Evolutionary conservation across 2,797 vertebrate genomes (phyloP).

Genomic region (Enteromius radiatus): DNA sequence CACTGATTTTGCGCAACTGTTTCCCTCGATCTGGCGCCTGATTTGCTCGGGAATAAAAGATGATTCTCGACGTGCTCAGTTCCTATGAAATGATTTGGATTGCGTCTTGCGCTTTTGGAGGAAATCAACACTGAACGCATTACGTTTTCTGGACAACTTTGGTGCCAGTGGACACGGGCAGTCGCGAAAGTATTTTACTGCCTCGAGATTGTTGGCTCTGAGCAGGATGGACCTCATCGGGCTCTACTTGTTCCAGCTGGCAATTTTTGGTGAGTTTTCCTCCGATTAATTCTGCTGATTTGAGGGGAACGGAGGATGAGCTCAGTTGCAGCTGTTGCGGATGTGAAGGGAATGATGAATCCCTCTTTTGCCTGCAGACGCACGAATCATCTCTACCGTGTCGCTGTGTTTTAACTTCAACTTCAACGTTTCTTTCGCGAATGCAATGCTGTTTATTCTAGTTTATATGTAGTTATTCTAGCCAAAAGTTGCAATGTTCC

Average conservation of each 20-base stretch:
- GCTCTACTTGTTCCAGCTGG: conserved; percentile 61
- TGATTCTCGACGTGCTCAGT: conserved; percentile 50
- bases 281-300: conserved; percentile 41
- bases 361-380: conserved; percentile 9
- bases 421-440: conserved; percentile 7
- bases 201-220: conserved; percentile 45
- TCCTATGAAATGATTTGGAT: conserved; percentile 55
- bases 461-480: neutral
- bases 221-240: conserved; percentile 60
- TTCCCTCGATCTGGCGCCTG: conserved; percentile 41
- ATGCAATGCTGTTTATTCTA: neutral
- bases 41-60: conserved; percentile 52
- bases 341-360: conserved; percentile 43
- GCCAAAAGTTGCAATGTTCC: neutral
- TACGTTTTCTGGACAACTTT: conserved; percentile 54
- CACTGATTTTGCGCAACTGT: conserved; percentile 47
- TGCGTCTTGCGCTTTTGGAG: conserved; percentile 45
- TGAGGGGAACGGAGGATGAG: conserved; percentile 3
- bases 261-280: conserved; percentile 59
- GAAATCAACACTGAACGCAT: conserved; percentile 53
- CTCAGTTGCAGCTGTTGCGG: conserved; percentile 47
- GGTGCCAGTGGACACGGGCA: conserved; percentile 49
- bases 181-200: conserved; percentile 56
- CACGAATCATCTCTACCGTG: neutral
- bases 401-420: conserved; percentile 10